Evolutionary conservation across 2,113 vertebrate species (phyloP).

Genomic region (Lagopus leucura): DNA sequence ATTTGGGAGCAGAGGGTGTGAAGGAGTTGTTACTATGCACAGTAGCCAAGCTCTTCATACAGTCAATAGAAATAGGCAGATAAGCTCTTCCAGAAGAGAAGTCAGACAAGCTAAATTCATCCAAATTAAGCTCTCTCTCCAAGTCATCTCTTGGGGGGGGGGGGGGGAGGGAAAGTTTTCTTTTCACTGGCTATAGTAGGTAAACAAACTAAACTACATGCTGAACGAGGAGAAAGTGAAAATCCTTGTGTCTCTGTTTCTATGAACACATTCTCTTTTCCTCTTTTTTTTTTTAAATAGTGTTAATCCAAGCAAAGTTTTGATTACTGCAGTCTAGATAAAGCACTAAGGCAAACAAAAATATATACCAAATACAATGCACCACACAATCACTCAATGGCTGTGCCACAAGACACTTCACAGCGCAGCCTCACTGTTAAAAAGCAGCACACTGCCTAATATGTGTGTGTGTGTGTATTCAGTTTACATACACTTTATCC

Average conservation of each 20-base stretch:
- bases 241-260: background rate
- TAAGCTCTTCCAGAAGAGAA: constrained; percentile 26
- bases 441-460: background rate
- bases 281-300: background rate
- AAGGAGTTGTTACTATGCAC: constrained; percentile 2
- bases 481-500: background rate
- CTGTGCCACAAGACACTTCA: background rate
- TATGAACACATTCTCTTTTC: background rate
- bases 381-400: background rate
- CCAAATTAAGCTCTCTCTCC: background rate
- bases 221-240: background rate
- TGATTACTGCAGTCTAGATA: background rate
- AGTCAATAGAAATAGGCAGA: constrained; percentile 3
- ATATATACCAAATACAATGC: background rate
- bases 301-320: background rate
- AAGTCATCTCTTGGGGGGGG: background rate
- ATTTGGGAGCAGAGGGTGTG: background rate
- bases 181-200: background rate
- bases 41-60: background rate
- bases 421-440: background rate
- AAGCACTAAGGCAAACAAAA: background rate
- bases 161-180: background rate
- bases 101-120: constrained; percentile 22
- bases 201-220: background rate
- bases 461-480: background rate